A percentile compares a stretch with the other conserved stretches of the same genome.
Conservation (phyloP, 30 jellyfish, hydroid and myxozoan genomes). For the Hydractinia echinata region DNA sequence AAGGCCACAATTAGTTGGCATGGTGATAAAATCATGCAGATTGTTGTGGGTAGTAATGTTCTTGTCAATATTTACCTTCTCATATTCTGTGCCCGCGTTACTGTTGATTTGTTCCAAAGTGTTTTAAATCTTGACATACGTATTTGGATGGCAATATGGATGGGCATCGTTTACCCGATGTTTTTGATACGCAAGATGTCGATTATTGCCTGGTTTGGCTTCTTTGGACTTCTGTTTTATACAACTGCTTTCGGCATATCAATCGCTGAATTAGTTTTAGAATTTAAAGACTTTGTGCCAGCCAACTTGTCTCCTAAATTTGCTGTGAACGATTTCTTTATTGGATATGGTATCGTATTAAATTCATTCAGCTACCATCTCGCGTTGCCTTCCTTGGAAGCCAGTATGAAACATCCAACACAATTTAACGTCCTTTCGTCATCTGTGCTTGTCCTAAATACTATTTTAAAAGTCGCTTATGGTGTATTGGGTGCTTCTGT, state of each 20-base stretch:
- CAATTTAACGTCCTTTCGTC: conserved; percentile 15
- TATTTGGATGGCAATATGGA: conserved; percentile 47
- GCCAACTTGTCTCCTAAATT: neutral
- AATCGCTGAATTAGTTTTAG: conserved; percentile 16
- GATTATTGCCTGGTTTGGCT: conserved; percentile 56
- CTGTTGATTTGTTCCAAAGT: conserved; percentile 40
- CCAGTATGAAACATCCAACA: conserved; percentile 63
- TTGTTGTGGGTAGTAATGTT: conserved; percentile 38
- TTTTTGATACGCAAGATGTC: conserved; percentile 59
- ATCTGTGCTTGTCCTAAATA: conserved; percentile 22
- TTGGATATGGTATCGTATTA: conserved; percentile 53
- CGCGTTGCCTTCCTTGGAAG: conserved; percentile 63
- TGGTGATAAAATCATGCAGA: conserved; percentile 45
- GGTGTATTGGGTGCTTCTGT: conserved; percentile 39
- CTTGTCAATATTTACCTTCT: conserved; percentile 41
- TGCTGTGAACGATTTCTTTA: conserved; percentile 16
- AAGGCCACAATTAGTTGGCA: conserved; percentile 29
- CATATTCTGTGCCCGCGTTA: conserved; percentile 46
- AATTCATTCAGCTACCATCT: conserved; percentile 47
- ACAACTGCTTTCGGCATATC: conserved; percentile 11
- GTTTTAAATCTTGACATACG: conserved; percentile 4
- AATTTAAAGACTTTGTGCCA: conserved; percentile 29
- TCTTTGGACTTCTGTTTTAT: conserved; percentile 23
- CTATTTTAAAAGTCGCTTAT: conserved; percentile 34
- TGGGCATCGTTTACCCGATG: conserved; percentile 37